Percentiles rank a stretch among this genome's conserved stretches.
Evolutionary conservation across 2,113 vertebrate genomes (phyloP).

Genomic region (Corythoichthys haematopterus): DNA sequence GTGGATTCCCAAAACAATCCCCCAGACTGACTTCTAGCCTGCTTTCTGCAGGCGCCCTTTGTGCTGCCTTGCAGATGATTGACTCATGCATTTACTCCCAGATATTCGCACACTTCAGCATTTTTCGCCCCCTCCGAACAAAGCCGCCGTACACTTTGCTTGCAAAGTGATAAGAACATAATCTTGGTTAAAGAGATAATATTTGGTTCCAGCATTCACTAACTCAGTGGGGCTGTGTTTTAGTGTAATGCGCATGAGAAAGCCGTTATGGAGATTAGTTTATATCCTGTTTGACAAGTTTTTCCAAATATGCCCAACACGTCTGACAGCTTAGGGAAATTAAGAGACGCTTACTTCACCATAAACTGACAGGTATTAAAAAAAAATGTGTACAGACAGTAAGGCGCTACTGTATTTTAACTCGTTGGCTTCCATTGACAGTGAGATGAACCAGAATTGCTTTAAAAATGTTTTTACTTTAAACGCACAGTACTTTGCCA

Average conservation of each 20-base stretch:
- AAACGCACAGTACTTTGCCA: too few species aligned
- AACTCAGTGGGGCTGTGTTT: background rate
- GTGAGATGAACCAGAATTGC: too few species aligned
- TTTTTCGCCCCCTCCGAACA: background rate
- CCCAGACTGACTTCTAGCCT: constrained; percentile 42
- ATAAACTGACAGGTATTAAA: background rate
- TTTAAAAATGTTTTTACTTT: too few species aligned
- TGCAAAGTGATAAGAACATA: background rate
- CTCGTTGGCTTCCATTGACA: too few species aligned
- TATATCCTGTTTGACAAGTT: background rate
- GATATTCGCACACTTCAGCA: constrained; percentile 7
- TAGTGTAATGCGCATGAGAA: background rate
- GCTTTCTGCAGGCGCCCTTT: constrained; percentile 22
- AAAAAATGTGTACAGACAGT: background rate
- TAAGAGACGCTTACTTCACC: background rate
- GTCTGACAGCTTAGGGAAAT: background rate
- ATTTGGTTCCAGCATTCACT: background rate
- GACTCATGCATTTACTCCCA: constrained; percentile 20
- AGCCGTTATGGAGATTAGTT: background rate
- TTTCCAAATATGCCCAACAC: background rate
- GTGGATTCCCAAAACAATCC: constrained; percentile 50
- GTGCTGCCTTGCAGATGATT: constrained; percentile 26
- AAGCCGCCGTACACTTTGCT: background rate
- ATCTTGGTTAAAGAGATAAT: background rate
- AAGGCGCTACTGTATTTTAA: too few species aligned